Conservation (phyloP, 2,888 invertebrate genomes). For the Heliconius hortense region DNA sequence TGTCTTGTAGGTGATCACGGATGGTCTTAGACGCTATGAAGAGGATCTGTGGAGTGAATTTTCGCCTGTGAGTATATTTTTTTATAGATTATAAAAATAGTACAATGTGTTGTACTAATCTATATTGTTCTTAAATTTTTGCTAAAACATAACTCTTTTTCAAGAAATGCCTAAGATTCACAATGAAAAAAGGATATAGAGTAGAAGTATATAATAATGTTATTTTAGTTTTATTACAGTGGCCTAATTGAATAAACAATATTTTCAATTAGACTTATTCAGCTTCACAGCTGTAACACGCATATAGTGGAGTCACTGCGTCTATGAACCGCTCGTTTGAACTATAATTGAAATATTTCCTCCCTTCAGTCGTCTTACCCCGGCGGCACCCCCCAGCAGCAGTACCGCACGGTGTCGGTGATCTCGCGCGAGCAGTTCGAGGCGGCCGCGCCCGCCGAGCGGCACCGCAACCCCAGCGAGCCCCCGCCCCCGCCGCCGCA, state of each 20-base stretch:
- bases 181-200: too few relatives aligned
- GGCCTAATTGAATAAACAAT: too few relatives aligned
- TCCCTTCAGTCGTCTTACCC: conserved; percentile 52
- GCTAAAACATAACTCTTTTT: background rate
- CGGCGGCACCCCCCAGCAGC: conserved; percentile 54
- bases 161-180: too few relatives aligned
- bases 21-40: conserved; percentile 98
- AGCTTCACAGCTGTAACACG: too few relatives aligned
- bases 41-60: conserved; percentile 93
- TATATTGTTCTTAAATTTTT: too few relatives aligned
- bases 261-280: too few relatives aligned
- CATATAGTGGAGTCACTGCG: too few relatives aligned
- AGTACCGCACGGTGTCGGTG: conserved; percentile 92
- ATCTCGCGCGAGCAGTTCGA: conserved; percentile 95
- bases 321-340: too few relatives aligned
- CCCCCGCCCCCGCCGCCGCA: conserved; percentile 90
- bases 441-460: conserved; percentile 85
- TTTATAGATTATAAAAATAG: background rate
- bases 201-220: too few relatives aligned
- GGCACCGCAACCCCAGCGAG: conserved; percentile 86
- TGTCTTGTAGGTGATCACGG: conserved; percentile 89
- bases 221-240: too few relatives aligned
- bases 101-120: too few relatives aligned
- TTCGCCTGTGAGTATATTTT: conserved; percentile 55
- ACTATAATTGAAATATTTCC: background rate